phyloP scores from a whole-genome alignment of 2,797 vertebrate genomes.

The Prunella strophiata region DNA sequence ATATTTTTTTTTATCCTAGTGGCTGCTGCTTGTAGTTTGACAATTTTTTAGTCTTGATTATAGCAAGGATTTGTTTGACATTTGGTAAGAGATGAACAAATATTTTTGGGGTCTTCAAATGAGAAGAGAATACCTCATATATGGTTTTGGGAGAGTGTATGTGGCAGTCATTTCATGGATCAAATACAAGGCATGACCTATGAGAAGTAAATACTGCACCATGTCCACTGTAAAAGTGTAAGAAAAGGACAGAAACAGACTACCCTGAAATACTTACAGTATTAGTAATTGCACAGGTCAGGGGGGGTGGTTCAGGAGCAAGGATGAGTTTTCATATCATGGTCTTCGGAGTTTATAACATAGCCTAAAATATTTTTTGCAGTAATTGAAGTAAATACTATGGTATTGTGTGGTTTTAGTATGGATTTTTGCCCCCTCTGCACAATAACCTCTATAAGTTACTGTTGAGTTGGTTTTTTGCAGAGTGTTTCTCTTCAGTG shows the following conservation, averaged over 20 bases:
- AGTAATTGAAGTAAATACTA: background rate
- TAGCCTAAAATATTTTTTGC: background rate
- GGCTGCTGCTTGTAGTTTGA: background rate
- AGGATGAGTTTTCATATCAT: background rate
- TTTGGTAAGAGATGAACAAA: background rate
- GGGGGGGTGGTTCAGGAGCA: background rate
- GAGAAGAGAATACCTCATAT: background rate
- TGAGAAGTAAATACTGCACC: background rate
- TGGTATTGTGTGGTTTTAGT: background rate
- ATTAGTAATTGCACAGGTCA: background rate
- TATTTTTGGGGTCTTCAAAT: background rate
- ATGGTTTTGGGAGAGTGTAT: background rate
- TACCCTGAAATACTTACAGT: background rate
- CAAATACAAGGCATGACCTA: background rate
- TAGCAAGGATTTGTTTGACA: background rate
- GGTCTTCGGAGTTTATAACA: background rate
- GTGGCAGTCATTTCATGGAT: background rate
- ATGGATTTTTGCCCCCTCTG: background rate
- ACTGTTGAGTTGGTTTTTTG: conserved; percentile 2
- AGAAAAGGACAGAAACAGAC: background rate
- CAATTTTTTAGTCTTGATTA: background rate
- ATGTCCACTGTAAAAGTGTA: background rate
- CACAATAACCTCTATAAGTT: background rate
- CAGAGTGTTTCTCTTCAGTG: conserved; percentile 17
- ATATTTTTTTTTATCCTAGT: background rate